These are phyloP conservation scores for Bombus picipes DNA, from an alignment of 1,140 invertebrate genomes.

Conservation along the genomic window DNA sequence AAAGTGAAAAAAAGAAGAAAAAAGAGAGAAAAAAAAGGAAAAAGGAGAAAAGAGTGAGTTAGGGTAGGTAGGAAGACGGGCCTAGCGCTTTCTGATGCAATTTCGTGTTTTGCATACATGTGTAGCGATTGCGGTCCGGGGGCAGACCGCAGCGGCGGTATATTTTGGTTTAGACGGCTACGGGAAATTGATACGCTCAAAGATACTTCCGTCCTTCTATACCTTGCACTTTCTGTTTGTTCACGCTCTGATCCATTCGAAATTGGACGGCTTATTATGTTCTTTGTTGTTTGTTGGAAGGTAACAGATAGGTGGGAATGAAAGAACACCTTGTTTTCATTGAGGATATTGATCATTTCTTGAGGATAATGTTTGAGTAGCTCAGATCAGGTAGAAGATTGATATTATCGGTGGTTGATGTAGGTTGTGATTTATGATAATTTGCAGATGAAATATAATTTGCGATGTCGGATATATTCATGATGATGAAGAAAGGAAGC, in stretches of 20 bases:
- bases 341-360: not conserved
- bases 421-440: too few species aligned
- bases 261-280: not conserved
- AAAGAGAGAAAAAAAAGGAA: not conserved
- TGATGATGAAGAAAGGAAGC: too few species aligned
- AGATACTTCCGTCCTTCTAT: not conserved
- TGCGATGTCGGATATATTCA: too few species aligned
- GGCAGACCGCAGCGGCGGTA: constrained; percentile 2
- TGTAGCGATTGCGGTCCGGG: constrained; percentile 52
- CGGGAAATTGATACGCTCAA: constrained; percentile 13
- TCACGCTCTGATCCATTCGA: not conserved
- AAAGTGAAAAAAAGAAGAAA: constrained; percentile 1
- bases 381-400: not conserved
- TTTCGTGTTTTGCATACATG: constrained; percentile 69
- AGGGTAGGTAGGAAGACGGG: constrained; percentile 40
- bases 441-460: too few species aligned
- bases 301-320: too few species aligned
- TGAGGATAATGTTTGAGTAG: not conserved
- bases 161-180: not conserved
- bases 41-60: not conserved
- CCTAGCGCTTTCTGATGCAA: constrained; percentile 55
- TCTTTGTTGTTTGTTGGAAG: not conserved
- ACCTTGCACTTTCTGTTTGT: not conserved
- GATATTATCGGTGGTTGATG: too few species aligned
- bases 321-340: not conserved